These are phyloP conservation scores for Symphodus melops DNA, from an alignment of 2,113 vertebrate genomes.

Conservation along the genomic window DNA sequence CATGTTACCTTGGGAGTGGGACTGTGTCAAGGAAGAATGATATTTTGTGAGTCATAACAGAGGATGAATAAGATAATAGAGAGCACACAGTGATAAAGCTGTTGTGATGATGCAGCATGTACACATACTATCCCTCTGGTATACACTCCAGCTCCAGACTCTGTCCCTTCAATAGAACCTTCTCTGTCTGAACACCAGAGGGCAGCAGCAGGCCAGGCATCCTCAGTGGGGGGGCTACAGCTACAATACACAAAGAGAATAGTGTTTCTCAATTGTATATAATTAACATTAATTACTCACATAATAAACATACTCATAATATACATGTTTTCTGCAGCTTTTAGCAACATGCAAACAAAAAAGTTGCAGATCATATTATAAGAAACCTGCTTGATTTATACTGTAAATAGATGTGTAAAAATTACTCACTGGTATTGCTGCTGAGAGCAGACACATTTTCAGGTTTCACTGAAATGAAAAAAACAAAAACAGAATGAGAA, in stretches of 20 bases:
- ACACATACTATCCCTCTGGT: constrained; percentile 95
- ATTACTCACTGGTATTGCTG: constrained; percentile 33
- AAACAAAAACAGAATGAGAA: background rate
- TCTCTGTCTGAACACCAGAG: constrained; percentile 83
- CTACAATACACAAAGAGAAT: constrained; percentile 56
- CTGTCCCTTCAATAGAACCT: constrained; percentile 87
- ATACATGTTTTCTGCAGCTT: constrained; percentile 6
- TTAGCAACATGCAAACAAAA: constrained; percentile 1
- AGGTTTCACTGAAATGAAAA: constrained; percentile 1
- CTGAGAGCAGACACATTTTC: constrained; percentile 41
- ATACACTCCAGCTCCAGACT: constrained; percentile 91
- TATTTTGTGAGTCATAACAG: background rate
- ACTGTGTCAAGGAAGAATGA: constrained; percentile 70
- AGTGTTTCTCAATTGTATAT: constrained; percentile 2
- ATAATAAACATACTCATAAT: background rate
- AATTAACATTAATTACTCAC: constrained; percentile 5
- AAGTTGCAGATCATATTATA: background rate
- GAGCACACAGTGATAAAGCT: background rate
- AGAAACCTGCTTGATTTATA: background rate
- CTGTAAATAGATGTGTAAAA: constrained; percentile 2
- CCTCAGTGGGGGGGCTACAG: constrained; percentile 83
- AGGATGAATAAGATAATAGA: background rate
- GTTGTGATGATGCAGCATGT: background rate
- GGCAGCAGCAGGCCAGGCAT: constrained; percentile 89
- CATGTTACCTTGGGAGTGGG: constrained; percentile 90